A percentile compares a stretch with the other conserved stretches of the same genome.
Evolutionary conservation across 2,797 vertebrate genomes (phyloP).

Genomic region (Heterohyrax brucei): DNA sequence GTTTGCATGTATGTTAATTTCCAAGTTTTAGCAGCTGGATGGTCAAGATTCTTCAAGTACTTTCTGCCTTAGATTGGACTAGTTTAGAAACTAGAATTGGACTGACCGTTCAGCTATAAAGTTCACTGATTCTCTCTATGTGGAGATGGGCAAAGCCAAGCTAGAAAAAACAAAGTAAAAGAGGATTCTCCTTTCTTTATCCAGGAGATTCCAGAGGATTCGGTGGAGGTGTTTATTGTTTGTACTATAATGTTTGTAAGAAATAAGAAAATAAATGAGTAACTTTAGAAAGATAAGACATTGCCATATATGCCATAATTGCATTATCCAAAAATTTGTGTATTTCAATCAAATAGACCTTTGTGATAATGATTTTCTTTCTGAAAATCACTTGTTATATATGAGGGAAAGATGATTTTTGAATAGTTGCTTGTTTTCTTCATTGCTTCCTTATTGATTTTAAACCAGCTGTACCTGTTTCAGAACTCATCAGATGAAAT

Average conservation of each 20-base stretch:
- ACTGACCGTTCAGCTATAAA: background rate
- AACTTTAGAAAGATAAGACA: background rate
- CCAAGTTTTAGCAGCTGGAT: background rate
- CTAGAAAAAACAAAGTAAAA: background rate
- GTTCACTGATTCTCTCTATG: background rate
- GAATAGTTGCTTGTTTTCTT: background rate
- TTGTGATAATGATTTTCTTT: background rate
- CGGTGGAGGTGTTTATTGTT: background rate
- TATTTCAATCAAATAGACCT: background rate
- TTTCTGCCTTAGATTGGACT: background rate
- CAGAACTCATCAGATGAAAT: constrained; percentile 77
- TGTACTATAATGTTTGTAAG: background rate
- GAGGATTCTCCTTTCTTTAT: background rate
- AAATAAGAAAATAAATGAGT: background rate
- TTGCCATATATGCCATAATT: background rate
- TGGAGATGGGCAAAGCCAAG: background rate
- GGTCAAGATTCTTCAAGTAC: background rate
- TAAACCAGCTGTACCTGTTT: constrained; percentile 71
- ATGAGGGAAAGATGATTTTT: background rate
- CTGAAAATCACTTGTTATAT: background rate
- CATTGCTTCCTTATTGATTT: background rate
- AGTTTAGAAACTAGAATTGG: background rate
- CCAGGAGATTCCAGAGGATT: background rate
- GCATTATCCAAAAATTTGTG: background rate
- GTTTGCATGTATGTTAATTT: background rate